Base-by-base conservation (phyloP, 2,797 vertebrate species). In the Diplodus sargus region DNA sequence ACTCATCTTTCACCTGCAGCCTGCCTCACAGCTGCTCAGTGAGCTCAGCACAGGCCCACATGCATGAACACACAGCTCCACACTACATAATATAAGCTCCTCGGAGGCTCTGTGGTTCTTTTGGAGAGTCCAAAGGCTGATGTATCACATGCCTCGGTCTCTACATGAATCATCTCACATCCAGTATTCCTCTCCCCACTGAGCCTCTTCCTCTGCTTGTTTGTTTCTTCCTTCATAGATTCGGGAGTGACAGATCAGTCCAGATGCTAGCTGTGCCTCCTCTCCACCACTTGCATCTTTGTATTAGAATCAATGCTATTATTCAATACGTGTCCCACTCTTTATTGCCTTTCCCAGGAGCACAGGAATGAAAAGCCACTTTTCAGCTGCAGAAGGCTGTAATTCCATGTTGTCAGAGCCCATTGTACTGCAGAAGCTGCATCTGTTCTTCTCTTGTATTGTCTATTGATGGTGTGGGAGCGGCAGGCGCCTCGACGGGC, bases 1-100 rank as follows among this genome's bases (percentile, higher is more conserved):
- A 89, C 87, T 93, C 91, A 90, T 93, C 91, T 90, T 92, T 93
- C 93, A 93, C 93, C 93, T 91, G 87, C 90, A 91, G 85, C 79
- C 86, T 81, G 86, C 85, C 76, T 89, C 90, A 85, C 92, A 93
- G 93, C 92, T 93, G 90, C 81, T 91, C 80, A 45, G 30, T 82
- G 76, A 85, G 81, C 83, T 89, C 85, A 71, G 73, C 72, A 56
- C 68, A 70, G 64, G 64, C 76, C 81, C 77, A 79, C 70, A 77
- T 74, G 70, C 73, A 79, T 75, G 80, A 82, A 76, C 78, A 75
- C 79, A 80, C 69, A 54, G 71, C 60, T 67, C 83, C 61, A 63
- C 45, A 49, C 64, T 62, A 25, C 39, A 67, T 57, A 62, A 76
- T 78, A 43, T 71, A 58, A 83, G 59, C 85, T 78, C 73, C 52